A percentile compares a stretch with the other conserved stretches of the same genome.
Conservation (phyloP, 2,888 invertebrate genomes). For the Leucoma salicis region DNA sequence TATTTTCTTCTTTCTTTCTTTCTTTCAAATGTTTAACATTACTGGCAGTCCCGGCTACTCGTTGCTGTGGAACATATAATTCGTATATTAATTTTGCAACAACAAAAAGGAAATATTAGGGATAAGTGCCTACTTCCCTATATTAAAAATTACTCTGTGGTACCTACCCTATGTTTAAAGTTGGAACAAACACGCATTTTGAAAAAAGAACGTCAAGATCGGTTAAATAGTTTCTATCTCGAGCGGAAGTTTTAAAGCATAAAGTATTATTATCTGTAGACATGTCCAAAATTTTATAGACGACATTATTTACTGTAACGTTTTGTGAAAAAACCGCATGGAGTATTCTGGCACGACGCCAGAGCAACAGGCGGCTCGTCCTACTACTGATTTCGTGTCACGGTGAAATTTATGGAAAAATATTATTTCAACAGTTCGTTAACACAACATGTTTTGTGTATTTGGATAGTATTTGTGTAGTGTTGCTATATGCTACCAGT, state of each 20-base stretch:
- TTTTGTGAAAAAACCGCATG: constrained; percentile 42
- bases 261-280: constrained; percentile 7
- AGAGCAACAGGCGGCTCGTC: constrained; percentile 59
- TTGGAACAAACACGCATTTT: too few relatives aligned
- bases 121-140: too few relatives aligned
- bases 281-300: constrained; percentile 33
- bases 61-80: too few relatives aligned
- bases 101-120: too few relatives aligned
- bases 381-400: constrained; percentile 33
- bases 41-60: too few relatives aligned
- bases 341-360: constrained; percentile 46
- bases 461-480: not conserved
- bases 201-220: too few relatives aligned
- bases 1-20: too few relatives aligned
- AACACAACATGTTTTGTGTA: constrained; percentile 15
- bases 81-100: too few relatives aligned
- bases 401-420: constrained; percentile 44
- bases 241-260: constrained; percentile 4
- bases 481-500: not conserved
- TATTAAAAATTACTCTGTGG: too few relatives aligned
- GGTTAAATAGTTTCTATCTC: too few relatives aligned
- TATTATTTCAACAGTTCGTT: constrained; percentile 35
- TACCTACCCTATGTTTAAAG: too few relatives aligned
- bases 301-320: constrained; percentile 46
- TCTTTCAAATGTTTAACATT: too few relatives aligned